A percentile compares a stretch with the other conserved stretches of the same genome.
These are phyloP conservation scores for Ptychodera flava DNA, from an alignment of 35 echinoderm and acorn worm species.

Conservation along the genomic window DNA sequence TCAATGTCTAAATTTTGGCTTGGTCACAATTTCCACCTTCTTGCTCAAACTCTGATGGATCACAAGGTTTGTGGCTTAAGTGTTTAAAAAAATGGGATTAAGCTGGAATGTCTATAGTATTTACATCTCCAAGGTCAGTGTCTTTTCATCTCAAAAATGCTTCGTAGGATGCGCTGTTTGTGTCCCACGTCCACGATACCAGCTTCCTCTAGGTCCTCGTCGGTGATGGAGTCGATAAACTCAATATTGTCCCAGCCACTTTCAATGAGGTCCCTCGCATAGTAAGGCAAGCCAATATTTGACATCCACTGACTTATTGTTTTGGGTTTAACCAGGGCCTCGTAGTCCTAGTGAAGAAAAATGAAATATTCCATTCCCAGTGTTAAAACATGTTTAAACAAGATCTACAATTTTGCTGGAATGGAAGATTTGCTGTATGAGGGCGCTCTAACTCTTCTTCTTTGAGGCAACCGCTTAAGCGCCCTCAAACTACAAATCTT, in stretches of 20 bases:
- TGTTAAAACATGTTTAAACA: background rate
- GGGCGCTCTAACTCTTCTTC: constrained; percentile 24
- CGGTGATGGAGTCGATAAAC: constrained; percentile 51
- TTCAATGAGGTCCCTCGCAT: constrained; percentile 55
- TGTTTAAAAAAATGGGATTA: no score
- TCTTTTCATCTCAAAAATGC: constrained; percentile 28
- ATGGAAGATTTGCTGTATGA: background rate
- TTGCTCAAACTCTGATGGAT: no score
- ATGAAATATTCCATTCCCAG: constrained; percentile 1
- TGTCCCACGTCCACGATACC: constrained; percentile 29
- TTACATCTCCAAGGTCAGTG: no score
- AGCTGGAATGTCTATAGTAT: no score
- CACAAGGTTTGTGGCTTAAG: no score
- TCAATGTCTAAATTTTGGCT: no score
- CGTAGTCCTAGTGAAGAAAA: constrained; percentile 60
- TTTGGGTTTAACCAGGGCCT: constrained; percentile 52
- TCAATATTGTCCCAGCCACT: constrained; percentile 90
- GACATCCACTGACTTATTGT: constrained; percentile 85
- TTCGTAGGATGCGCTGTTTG: constrained; percentile 60
- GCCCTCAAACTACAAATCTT: constrained; percentile 21
- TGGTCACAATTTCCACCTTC: no score
- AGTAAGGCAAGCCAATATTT: constrained; percentile 80
- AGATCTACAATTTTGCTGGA: constrained; percentile 18
- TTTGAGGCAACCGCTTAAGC: constrained; percentile 36
- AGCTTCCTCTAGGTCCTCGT: constrained; percentile 55